Evolutionary conservation across 1,140 invertebrate genomes (phyloP).

Genomic region (Harpegnathos saltator): DNA sequence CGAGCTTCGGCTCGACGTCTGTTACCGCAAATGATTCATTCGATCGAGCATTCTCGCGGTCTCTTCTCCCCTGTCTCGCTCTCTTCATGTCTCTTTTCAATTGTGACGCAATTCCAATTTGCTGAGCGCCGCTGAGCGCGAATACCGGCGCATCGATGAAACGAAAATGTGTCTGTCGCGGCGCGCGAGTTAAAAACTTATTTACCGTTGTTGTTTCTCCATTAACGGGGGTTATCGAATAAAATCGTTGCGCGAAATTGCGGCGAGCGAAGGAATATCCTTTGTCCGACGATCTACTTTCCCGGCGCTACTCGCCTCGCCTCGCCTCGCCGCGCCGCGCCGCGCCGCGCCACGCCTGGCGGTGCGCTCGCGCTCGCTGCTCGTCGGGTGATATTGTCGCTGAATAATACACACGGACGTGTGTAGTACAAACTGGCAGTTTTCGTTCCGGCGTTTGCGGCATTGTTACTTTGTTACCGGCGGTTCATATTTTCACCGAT

Average conservation of each 20-base stretch:
- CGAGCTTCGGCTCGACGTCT: neutral
- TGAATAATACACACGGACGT: slow-evolving; percentile 57
- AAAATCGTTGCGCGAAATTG: slow-evolving; percentile 25
- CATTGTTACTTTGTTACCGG: slow-evolving; percentile 58
- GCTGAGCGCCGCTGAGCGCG: too few species aligned
- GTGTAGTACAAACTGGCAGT: slow-evolving; percentile 31
- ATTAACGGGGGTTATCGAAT: slow-evolving; percentile 7
- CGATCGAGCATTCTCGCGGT: neutral
- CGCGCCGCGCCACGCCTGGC: too few species aligned
- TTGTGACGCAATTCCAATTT: too few species aligned
- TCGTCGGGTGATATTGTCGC: slow-evolving; percentile 48
- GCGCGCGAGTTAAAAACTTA: slow-evolving; percentile 25
- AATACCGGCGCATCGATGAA: too few species aligned
- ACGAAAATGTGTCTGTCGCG: too few species aligned
- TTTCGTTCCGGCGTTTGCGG: slow-evolving; percentile 53
- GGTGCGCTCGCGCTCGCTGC: too few species aligned
- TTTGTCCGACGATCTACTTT: slow-evolving; percentile 34
- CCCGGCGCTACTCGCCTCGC: neutral
- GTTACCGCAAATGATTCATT: slow-evolving; percentile 54
- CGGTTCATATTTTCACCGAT: slow-evolving; percentile 56
- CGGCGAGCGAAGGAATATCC: slow-evolving; percentile 37
- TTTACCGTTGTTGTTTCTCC: slow-evolving; percentile 28
- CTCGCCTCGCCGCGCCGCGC: too few species aligned
- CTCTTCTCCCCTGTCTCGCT: too few species aligned
- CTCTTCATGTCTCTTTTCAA: neutral